Evolutionary conservation across 2,888 invertebrate species (phyloP), one percentile per base, ranked within the genome.

Genomic region (Eupeodes latifasciatus): DNA sequence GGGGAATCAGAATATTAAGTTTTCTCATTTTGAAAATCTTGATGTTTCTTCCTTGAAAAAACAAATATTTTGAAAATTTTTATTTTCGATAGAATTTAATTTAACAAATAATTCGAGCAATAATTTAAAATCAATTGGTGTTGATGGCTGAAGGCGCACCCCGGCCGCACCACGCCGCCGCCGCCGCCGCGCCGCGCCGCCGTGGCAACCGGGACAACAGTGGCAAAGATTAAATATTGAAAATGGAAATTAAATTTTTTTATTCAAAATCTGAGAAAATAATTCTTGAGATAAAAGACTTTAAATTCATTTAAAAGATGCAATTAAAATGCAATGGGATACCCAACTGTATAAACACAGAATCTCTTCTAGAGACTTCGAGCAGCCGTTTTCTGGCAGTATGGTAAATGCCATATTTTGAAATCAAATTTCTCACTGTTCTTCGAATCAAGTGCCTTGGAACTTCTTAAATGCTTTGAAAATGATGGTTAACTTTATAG

Each of bases 21-120:
- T 72, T 77, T 66, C 67, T 66, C 55, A 36, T 66, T 47, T 59
- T 51, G 59, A n/a, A 61, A 74, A 49, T 67, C 74, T 74, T 78
- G 85, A 66, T 64, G 57, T 72, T 78, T 57, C 19, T 69, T 82
- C 49, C 16, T 71, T 47, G 64, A 59, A 34, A 62, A 74, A 74
- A 49, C 10, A 82, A 75, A 78, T 78, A 62, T 62, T 66, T 77
- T 66, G 49, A 72, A 64, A 77, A 74, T 85, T 64, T 85, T 81
- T 81, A 66, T 85, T 74, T 77, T 78, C 57, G 53, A 40, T 72
- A 62, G 66, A 74, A 86, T 82, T 82, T 81, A 64, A 85, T 85
- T 77, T 59, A 59, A 16, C 19, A n/a, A 85, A 85, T 72, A 76
- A 85, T 71, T 72, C 76, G 11, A 51, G 49, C n/a, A 14, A 67